Base-by-base conservation (phyloP, 1,140 invertebrate genomes). In the Drosophila pandora region DNA sequence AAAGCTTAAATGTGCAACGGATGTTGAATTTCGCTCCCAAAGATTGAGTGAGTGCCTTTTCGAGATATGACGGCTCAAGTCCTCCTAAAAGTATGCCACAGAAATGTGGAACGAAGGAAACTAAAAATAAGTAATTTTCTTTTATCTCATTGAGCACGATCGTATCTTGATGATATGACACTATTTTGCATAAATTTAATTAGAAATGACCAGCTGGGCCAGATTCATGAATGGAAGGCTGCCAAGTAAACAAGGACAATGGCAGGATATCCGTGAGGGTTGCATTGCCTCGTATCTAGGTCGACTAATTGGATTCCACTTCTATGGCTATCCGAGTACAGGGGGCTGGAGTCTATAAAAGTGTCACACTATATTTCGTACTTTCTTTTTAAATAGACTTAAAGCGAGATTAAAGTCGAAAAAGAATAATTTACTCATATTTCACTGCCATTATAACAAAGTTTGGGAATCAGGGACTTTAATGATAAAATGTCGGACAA, bases 121-220 rank as follows among this genome's bases (percentile, higher is more conserved):
- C 43, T 47, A n/a, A 9, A 65, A 17, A 62, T 17, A 37, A 30
- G 22, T 32, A 8, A 13, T 25, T 50, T 64, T 32, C 50, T 13
- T 49, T 48, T 48, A 72, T 72, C 69, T 72, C 69, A 73, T 73
- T 73, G 58, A 73, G 43, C 70, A 63, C 69, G 70, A 63, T 73
- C 70, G 69, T 56, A 73, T 28, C 32, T 23, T 13, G 57, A 74
- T 74, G 37, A 65, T 22, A 32, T 23, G n/a, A n/a, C 41, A 13
- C 41, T 37, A 50, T 77, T 81, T 81, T 82, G 58, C 73, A 82
- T 81, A 78, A 48, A 73, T 82, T 77, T 63, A 68, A 70, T 58
- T 62, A 74, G 74, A 74, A 59, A 54, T 37, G 43, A 63, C 49
- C 54, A 41, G 17, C 55, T 64, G 28, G 45, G 22, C 7, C 53